Evolutionary conservation across 2,797 vertebrate genomes (phyloP), one percentile per base, ranked within the genome.

Genomic region (Falco berigora): DNA sequence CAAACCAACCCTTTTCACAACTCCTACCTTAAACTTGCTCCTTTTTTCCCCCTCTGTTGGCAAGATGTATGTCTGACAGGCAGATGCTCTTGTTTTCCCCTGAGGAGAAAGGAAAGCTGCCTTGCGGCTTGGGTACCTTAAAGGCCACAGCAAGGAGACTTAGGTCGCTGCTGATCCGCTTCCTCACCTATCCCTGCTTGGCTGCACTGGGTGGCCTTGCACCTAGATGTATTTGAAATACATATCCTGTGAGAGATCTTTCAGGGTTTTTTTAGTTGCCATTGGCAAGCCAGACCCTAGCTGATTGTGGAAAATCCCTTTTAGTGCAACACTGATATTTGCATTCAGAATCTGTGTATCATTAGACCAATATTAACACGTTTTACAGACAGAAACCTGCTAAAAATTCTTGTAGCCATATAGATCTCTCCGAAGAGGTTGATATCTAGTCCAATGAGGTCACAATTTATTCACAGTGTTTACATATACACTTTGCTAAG

Each of bases 341-440:
- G 5, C 9, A 67, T 14, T 52, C 32, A 21, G 7, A 50, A 6
- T 12, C 5, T 25, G 5, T 49, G 69, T 66, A 13, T 52, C 74
- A 9, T 66, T 44, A 34, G 10, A n/a, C 3, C 3, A 23, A 14
- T 28, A 77, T 72, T 12, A 63, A 32, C 18, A 10, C 0, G 0
- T 12, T 67, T 17, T 63, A 11, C 15, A 59, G 66, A 44, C 5
- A 68, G 49, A 72, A 93, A 30, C 9, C 22, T 53, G 23, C 4
- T 80, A 42, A 67, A 69, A 76, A 36, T 58, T 71, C 28, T 22
- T 66, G 28, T 11, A 63, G 9, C 20, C 28, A 9, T n/a, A 3
- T 2, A n/a, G 24, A 63, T 5, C 6, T 68, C 32, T 28, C 28
- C 17, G 46, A 21, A 14, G 7, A 74, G 11, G 9, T 24, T 71